phyloP scores from a whole-genome alignment of 2,888 invertebrate genomes.

The Hecatera dysodea region DNA sequence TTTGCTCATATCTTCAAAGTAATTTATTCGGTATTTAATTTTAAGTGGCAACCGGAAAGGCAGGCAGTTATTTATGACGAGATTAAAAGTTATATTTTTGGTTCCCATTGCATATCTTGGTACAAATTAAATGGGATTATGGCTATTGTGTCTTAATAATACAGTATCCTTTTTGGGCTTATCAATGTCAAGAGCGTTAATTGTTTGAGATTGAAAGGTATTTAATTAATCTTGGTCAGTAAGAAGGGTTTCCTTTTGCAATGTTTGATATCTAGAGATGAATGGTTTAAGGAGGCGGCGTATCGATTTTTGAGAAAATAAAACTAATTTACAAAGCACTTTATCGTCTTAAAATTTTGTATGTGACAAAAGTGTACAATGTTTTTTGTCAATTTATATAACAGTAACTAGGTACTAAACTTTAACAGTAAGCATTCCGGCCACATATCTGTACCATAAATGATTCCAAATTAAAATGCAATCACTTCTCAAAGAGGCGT shows the following conservation, averaged over 20 bases:
- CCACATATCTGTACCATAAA: not conserved
- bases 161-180: conserved; percentile 12
- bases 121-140: conserved; percentile 55
- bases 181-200: conserved; percentile 45
- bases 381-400: too few species aligned
- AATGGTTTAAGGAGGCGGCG: too few species aligned
- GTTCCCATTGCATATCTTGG: conserved; percentile 61
- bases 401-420: too few species aligned
- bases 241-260: not conserved
- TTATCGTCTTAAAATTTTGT: too few species aligned
- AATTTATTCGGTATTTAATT: conserved; percentile 73
- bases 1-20: conserved; percentile 70
- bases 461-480: conserved; percentile 9
- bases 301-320: too few species aligned
- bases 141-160: conserved; percentile 41
- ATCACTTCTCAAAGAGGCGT: conserved; percentile 10
- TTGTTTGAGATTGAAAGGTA: conserved; percentile 38
- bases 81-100: conserved; percentile 58
- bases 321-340: too few species aligned
- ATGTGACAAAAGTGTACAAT: too few species aligned
- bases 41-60: conserved; percentile 76
- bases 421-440: too few species aligned
- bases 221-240: conserved; percentile 41
- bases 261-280: not conserved
- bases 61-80: conserved; percentile 49